Conservation (phyloP, 2,797 vertebrate genomes). For the Coregonus ussuriensis region DNA sequence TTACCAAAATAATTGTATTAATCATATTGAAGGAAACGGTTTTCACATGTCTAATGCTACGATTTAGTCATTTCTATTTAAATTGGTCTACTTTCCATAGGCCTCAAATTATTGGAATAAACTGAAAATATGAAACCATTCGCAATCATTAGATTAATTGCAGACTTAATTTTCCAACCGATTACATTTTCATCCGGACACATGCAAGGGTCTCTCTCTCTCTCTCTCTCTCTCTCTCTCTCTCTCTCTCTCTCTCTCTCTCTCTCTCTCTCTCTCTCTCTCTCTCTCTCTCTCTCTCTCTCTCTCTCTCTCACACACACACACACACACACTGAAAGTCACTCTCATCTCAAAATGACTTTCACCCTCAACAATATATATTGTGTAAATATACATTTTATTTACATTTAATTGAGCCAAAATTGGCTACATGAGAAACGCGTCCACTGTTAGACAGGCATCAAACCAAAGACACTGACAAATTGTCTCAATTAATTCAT, state of each 20-base stretch:
- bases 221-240: background rate
- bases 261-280: background rate
- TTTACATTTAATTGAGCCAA: too few species aligned
- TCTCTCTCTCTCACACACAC: background rate
- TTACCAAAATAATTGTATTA: background rate
- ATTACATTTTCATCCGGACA: conserved; percentile 46
- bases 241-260: too few species aligned
- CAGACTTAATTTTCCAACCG: conserved; percentile 34
- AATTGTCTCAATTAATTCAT: too few species aligned
- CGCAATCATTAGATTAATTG: conserved; percentile 29
- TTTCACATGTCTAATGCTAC: background rate
- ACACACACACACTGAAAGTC: background rate
- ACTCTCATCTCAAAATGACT: too few species aligned
- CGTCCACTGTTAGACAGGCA: too few species aligned
- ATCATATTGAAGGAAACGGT: background rate
- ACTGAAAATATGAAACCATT: conserved; percentile 8
- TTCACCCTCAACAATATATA: too few species aligned
- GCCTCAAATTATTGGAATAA: background rate
- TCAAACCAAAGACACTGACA: too few species aligned
- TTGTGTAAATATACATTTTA: too few species aligned
- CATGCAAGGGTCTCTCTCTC: background rate
- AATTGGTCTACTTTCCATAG: background rate
- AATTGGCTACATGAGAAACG: too few species aligned
- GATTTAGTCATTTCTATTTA: background rate
- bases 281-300: background rate